A percentile compares a stretch with the other conserved stretches of the same genome.
phyloP scores from a whole-genome alignment of 2,797 vertebrate genomes.

The Oceanodroma leucorhoa region DNA sequence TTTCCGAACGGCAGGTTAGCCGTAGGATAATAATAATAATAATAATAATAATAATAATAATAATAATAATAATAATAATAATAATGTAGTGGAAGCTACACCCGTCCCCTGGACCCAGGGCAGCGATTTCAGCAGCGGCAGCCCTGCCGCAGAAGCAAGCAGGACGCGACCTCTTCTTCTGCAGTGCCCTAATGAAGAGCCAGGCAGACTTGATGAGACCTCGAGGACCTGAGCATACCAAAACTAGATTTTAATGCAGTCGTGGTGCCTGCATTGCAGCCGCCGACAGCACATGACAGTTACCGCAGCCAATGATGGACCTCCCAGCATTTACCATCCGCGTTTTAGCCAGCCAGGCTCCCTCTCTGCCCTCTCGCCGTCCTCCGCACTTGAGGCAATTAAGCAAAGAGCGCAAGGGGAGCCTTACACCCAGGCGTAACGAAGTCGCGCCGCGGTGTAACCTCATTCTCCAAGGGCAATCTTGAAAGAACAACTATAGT shows the following conservation, averaged over 20 bases:
- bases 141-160: not conserved
- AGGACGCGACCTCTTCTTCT: rapidly evolving
- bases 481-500: not conserved
- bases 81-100: rapidly evolving
- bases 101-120: not conserved
- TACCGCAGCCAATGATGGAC: not conserved
- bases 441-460: not conserved
- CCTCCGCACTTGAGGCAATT: not conserved
- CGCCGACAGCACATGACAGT: not conserved
- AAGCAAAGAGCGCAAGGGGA: not conserved
- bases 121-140: not conserved
- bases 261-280: not conserved
- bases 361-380: rapidly evolving
- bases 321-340: too few species aligned
- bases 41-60: rapidly evolving
- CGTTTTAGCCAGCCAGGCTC: not conserved
- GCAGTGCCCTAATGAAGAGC: not conserved
- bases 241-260: not conserved
- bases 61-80: rapidly evolving
- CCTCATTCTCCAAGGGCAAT: not conserved
- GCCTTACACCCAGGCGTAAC: not conserved
- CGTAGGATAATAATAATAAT: rapidly evolving
- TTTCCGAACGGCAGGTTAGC: not conserved
- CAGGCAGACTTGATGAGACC: not conserved
- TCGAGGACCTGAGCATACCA: not conserved